Evolutionary conservation across 2,888 invertebrate genomes (phyloP), one percentile per base, ranked within the genome.

Genomic region (Synanthedon tipuliformis): DNA sequence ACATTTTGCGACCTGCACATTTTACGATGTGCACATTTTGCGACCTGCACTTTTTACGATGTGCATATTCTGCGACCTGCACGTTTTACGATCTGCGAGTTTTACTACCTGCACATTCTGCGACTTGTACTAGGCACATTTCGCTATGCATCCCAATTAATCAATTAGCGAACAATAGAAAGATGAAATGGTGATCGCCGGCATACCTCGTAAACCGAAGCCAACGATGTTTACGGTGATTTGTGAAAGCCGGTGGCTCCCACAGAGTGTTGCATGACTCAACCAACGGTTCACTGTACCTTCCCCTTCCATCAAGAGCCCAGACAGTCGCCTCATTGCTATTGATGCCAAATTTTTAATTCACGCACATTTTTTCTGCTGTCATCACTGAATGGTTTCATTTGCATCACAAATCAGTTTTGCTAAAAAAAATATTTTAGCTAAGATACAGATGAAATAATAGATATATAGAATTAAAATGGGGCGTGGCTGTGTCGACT

Each of bases 191-290:
- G 11, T 11, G 45, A n/a, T 15, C 45, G 45, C 15, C 13, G 11
- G 45, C 45, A 45, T 34, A 34, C 34, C 10, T 34, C 34, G 5
- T 34, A 34, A 34, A 34, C 61, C 57, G 66, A 68, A 66, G 68
- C 71, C 69, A 61, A 60, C 67, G 67, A 69, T 70, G 73, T 75
- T 82, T 80, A 80, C 83, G 82, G 83, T 82, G 81, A 82, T 83
- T 82, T 82, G 82, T 82, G 81, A 82, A 81, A 82, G 80, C 68
- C 83, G 81, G 82, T 75, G 64, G 73, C 23, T 23, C 12, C 15
- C 50, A 48, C 34, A 40, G 40, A 23, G 52, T 52, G 52, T 16
- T 54, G 54, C 12, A 49, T 66, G 68, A 67, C 57, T 64, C 66
- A 63, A 53, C 64, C 66, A 62, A 53, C 59, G 63, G 81, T 78